These are phyloP conservation scores for Mungos mungo DNA, from an alignment of 2,113 vertebrate species.

Conservation along the genomic window DNA sequence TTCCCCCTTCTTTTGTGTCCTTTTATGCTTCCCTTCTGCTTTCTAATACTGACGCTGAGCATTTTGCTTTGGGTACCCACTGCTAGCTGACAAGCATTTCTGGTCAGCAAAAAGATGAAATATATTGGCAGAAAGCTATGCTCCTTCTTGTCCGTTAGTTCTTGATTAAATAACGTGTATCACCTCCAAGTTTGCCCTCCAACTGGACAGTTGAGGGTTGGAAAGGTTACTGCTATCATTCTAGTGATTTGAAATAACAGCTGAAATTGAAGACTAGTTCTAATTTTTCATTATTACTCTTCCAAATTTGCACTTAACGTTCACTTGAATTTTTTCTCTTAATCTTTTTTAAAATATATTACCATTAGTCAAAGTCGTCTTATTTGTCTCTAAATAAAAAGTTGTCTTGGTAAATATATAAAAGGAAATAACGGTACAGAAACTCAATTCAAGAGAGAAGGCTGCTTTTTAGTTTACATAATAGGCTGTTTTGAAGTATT, in stretches of 20 bases:
- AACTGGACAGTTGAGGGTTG: neutral
- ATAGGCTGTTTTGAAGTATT: neutral
- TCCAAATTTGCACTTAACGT: neutral
- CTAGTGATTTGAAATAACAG: neutral
- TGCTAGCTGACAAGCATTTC: neutral
- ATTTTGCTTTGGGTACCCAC: neutral
- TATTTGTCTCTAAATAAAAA: conserved; percentile 7
- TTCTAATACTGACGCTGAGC: neutral
- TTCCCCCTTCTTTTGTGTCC: neutral
- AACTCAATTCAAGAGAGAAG: neutral
- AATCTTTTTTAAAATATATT: neutral
- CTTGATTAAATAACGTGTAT: neutral
- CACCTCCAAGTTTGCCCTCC: neutral
- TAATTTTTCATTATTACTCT: neutral
- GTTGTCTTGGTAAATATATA: neutral
- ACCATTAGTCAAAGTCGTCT: neutral
- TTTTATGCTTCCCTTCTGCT: neutral
- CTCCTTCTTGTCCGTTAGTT: neutral
- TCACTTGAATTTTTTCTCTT: neutral
- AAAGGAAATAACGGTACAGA: neutral
- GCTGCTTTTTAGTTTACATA: neutral
- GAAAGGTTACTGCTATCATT: neutral
- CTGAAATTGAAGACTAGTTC: neutral
- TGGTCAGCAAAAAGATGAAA: neutral
- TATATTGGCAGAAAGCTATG: neutral